Evolutionary conservation across 2,888 invertebrate genomes (phyloP).

Genomic region (Rhingia campestris): DNA sequence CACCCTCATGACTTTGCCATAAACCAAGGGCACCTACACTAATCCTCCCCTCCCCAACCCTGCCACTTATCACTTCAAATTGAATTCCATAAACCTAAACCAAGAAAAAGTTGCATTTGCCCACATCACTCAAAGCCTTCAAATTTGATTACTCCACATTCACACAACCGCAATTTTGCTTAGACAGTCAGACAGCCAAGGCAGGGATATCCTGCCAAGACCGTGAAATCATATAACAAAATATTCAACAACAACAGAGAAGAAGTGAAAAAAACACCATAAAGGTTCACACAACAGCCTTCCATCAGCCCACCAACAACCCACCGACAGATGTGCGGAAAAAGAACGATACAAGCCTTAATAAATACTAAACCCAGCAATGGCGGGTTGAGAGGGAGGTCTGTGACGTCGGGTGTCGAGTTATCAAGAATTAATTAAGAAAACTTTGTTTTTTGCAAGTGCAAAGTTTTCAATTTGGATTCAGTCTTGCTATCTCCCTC

Average conservation of each 20-base stretch:
- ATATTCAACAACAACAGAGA: background rate
- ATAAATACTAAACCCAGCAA: slow-evolving; percentile 15
- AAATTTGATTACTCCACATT: slow-evolving; percentile 70
- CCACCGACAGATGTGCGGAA: slow-evolving; percentile 18
- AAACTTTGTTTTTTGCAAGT: slow-evolving; percentile 71
- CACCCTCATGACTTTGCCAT: background rate
- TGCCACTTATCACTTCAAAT: slow-evolving; percentile 34
- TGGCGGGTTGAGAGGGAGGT: background rate
- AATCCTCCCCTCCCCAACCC: background rate
- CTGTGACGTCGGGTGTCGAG: slow-evolving; percentile 62
- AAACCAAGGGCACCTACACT: background rate
- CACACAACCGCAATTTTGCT: slow-evolving; percentile 50
- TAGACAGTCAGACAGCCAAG: slow-evolving; percentile 40
- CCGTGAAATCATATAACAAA: slow-evolving; percentile 37
- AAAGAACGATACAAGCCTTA: slow-evolving; percentile 32
- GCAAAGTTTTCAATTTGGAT: slow-evolving; percentile 72
- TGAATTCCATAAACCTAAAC: slow-evolving; percentile 28
- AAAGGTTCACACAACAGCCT: background rate
- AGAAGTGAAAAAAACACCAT: background rate
- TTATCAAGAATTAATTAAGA: slow-evolving; percentile 75
- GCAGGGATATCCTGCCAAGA: slow-evolving; percentile 35
- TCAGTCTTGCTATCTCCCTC: slow-evolving; percentile 58
- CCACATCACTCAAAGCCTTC: slow-evolving; percentile 40
- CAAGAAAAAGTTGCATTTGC: slow-evolving; percentile 39
- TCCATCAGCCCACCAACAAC: slow-evolving; percentile 18